These are phyloP conservation scores for Tetramorium simillimum DNA, from an alignment of 1,140 invertebrate genomes.

Conservation along the genomic window DNA sequence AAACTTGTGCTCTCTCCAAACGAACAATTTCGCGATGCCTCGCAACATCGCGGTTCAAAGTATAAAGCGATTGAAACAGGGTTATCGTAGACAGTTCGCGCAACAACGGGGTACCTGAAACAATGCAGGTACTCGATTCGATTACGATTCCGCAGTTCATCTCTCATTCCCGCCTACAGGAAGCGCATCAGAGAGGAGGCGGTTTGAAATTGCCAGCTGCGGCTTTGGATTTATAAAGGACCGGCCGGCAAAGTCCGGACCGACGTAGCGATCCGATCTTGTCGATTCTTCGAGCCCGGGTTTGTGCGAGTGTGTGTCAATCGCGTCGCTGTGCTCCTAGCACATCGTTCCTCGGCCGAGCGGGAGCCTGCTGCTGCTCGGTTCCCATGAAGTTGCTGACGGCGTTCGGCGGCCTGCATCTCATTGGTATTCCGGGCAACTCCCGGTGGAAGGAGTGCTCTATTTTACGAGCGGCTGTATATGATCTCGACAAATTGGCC, in stretches of 20 bases:
- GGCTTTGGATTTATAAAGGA: slow-evolving; percentile 68
- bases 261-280: slow-evolving; percentile 64
- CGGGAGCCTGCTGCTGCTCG: slow-evolving; percentile 7
- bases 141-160: slow-evolving; percentile 70
- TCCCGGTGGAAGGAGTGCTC: slow-evolving; percentile 71
- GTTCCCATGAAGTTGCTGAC: slow-evolving; percentile 69
- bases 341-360: slow-evolving; percentile 35
- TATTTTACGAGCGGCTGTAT: slow-evolving; percentile 80
- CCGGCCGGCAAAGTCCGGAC: slow-evolving; percentile 33
- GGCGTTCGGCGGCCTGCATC: slow-evolving; percentile 59
- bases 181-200: slow-evolving; percentile 28
- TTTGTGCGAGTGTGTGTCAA: slow-evolving; percentile 68
- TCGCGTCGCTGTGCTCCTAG: slow-evolving; percentile 47
- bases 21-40: neutral
- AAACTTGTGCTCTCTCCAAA: neutral
- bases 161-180: slow-evolving; percentile 68
- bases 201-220: slow-evolving; percentile 70
- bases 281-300: slow-evolving; percentile 53
- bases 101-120: slow-evolving; percentile 53
- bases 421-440: slow-evolving; percentile 77
- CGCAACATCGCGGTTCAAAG: neutral
- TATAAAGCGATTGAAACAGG: neutral
- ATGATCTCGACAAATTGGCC: slow-evolving; percentile 80
- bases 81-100: slow-evolving; percentile 22
- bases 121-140: slow-evolving; percentile 67